These are phyloP conservation scores for Onthophagus taurus DNA, from an alignment of 1,140 invertebrate genomes.

Conservation along the genomic window DNA sequence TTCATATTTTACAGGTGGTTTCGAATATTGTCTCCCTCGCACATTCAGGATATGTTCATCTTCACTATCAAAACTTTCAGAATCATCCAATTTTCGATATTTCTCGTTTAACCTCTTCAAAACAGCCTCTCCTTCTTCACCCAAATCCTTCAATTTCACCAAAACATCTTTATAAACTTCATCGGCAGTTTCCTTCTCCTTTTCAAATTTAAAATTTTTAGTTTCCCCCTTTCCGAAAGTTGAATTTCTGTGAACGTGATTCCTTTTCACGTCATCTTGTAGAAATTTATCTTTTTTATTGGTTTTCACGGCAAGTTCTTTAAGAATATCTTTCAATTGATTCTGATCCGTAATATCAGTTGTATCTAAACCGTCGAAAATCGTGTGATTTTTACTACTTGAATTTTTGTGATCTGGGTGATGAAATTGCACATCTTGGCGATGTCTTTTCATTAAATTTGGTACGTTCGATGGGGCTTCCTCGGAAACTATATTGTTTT, in stretches of 20 bases:
- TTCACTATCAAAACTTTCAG: slow-evolving; percentile 14
- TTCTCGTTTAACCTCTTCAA: slow-evolving; percentile 41
- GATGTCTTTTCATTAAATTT: slow-evolving; percentile 39
- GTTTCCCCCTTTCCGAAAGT: slow-evolving; percentile 29
- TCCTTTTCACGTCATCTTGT: slow-evolving; percentile 10
- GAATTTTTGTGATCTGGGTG: slow-evolving; percentile 24
- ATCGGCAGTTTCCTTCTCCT: slow-evolving; percentile 35
- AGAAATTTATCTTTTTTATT: slow-evolving; percentile 10
- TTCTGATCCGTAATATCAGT: slow-evolving; percentile 40
- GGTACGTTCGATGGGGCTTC: slow-evolving; percentile 37
- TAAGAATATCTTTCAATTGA: slow-evolving; percentile 36
- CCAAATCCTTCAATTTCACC: slow-evolving; percentile 44
- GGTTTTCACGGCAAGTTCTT: slow-evolving; percentile 17
- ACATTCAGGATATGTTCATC: slow-evolving; percentile 18
- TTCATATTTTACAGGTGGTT: slow-evolving; percentile 26
- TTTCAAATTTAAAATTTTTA: slow-evolving; percentile 26
- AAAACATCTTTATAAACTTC: slow-evolving; percentile 51
- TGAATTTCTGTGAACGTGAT: slow-evolving; percentile 30
- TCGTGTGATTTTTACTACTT: slow-evolving; percentile 22
- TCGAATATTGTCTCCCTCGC: slow-evolving; percentile 29
- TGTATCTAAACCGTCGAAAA: slow-evolving; percentile 21
- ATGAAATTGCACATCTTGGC: slow-evolving; percentile 32
- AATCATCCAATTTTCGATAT: slow-evolving; percentile 25
- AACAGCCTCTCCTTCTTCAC: slow-evolving; percentile 43
- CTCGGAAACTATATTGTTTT: slow-evolving; percentile 11